Conservation (phyloP, 2,888 invertebrate species). For the Drosophila mercatorum region DNA sequence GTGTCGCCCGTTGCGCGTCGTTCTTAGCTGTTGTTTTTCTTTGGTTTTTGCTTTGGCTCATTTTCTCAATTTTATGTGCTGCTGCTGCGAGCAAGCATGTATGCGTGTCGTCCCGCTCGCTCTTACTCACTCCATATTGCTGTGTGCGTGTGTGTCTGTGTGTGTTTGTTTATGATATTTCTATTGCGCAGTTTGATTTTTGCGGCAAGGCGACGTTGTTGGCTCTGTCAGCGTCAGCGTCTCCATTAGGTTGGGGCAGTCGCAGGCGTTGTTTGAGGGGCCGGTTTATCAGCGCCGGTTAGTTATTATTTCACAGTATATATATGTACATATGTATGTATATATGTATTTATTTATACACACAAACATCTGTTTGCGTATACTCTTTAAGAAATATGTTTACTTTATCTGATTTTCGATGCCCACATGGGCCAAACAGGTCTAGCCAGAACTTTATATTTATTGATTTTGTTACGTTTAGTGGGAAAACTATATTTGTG, state of each 20-base stretch:
- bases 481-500: background rate
- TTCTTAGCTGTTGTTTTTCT: conserved; percentile 43
- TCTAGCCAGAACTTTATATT: background rate
- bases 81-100: conserved; percentile 23
- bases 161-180: conserved; percentile 74
- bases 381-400: conserved; percentile 4
- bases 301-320: conserved; percentile 29
- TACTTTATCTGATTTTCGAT: background rate
- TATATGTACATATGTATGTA: conserved; percentile 1
- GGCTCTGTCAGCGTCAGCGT: conserved; percentile 20
- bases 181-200: conserved; percentile 78
- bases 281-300: conserved; percentile 79
- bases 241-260: conserved; percentile 51
- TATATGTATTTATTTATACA: no score
- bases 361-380: background rate
- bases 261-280: conserved; percentile 47
- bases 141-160: conserved; percentile 18
- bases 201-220: conserved; percentile 44
- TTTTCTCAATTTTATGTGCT: conserved; percentile 41
- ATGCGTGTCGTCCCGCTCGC: conserved; percentile 8
- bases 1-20: conserved; percentile 24
- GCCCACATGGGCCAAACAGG: background rate
- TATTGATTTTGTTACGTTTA: background rate
- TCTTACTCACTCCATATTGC: background rate
- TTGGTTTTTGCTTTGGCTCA: conserved; percentile 44